phyloP scores from a whole-genome alignment of 2,888 invertebrate species.

The Metellina segmentata region DNA sequence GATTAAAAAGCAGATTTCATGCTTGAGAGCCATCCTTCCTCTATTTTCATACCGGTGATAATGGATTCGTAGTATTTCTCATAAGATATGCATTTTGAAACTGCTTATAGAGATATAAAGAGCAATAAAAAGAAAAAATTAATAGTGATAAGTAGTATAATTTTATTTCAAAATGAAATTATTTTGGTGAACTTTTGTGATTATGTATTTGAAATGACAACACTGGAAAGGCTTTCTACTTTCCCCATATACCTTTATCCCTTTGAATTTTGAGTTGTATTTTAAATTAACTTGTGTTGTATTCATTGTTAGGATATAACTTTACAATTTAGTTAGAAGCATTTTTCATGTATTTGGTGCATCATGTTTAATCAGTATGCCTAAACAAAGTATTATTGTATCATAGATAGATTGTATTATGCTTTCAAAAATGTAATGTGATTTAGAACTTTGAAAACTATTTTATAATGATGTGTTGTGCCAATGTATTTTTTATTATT shows the following conservation, averaged over 20 bases:
- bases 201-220: too few relatives aligned
- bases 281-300: neutral
- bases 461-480: slow-evolving; percentile 23
- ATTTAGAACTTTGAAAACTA: slow-evolving; percentile 11
- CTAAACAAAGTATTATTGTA: neutral
- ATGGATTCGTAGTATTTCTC: slow-evolving; percentile 16
- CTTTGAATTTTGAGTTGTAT: neutral
- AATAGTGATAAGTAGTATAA: too few relatives aligned
- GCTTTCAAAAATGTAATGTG: neutral
- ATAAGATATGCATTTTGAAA: slow-evolving; percentile 35
- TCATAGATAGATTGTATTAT: slow-evolving; percentile 1
- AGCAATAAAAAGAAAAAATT: slow-evolving; percentile 17
- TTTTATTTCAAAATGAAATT: too few relatives aligned
- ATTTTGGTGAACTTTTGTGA: too few relatives aligned
- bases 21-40: slow-evolving; percentile 4
- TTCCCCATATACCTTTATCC: neutral
- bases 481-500: slow-evolving; percentile 25
- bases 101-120: slow-evolving; percentile 1
- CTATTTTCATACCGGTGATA: slow-evolving; percentile 26
- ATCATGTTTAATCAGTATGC: neutral
- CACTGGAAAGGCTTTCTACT: neutral
- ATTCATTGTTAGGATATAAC: neutral
- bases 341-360: neutral
- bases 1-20: neutral
- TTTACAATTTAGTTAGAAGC: neutral